Evolutionary conservation across 2,113 vertebrate genomes (phyloP), one percentile per base, ranked within the genome.

Genomic region (Hippocampus abdominalis): DNA sequence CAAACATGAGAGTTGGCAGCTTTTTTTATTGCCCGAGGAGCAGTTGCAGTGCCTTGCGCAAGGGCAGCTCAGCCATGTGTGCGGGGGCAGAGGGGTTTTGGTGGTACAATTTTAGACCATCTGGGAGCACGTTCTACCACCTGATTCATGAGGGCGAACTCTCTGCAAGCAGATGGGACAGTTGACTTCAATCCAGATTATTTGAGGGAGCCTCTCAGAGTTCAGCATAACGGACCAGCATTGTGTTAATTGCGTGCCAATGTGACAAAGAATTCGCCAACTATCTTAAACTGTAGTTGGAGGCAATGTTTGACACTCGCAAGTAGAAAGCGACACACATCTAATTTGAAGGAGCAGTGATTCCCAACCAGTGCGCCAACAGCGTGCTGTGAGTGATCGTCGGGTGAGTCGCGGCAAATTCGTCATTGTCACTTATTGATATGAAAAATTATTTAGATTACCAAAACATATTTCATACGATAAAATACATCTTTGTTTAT

Each of bases 41-140:
- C 57, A 59, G 57, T 59, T 59, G 15, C 57, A 18, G 25, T 59
- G 57, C 57, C 57, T 59, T 59, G 57, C 57, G 32, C 25, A 59
- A 59, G 57, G 25, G 56, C 12, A 7, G 12, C 57, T 16, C 57
- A 59, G 27, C 27, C 57, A 32, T 59, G 27, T 59, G 2, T 59
- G 27, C 27, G 0, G 15, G 25, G 57, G 12, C 12, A 29, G 15
- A n/a, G 27, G 56, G 25, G 57, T 21, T 56, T 32, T 3, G 13
- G 57, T 15, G 57, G 15, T 59, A 59, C 57, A 32, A 59, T 59
- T 32, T 32, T 18, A 8, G 27, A 59, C 27, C 57, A 59, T 59
- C 57, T 59, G 57, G 13, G 57, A 18, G 57, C 7, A 29, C 57
- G 8, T 2, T 32, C 57, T 59, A 59, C 11, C 57, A 59, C 57